Percentiles rank a stretch among this genome's conserved stretches.
Evolutionary conservation across 2,888 invertebrate species (phyloP).

Genomic region (Blastobasis adustella): DNA sequence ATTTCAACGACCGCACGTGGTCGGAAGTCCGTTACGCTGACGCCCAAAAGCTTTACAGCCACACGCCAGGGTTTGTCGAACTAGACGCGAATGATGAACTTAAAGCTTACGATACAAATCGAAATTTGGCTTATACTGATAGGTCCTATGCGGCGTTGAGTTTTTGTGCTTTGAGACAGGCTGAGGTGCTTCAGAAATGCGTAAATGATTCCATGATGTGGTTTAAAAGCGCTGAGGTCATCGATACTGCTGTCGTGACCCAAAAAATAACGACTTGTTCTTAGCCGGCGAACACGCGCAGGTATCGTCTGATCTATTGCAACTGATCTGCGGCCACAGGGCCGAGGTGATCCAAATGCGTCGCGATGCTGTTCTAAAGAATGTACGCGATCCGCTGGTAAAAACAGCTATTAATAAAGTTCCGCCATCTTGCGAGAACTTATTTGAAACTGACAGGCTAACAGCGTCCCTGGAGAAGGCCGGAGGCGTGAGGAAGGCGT

Average conservation of each 20-base stretch:
- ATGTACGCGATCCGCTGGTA: conserved; percentile 4
- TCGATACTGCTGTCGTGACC: not conserved
- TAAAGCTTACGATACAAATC: conserved; percentile 5
- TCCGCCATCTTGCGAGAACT: conserved; percentile 6
- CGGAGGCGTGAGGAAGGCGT: conserved; percentile 7
- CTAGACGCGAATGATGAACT: conserved; percentile 11
- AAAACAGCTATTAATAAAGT: conserved; percentile 9
- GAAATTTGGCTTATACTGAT: conserved; percentile 6
- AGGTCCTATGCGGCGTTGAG: conserved; percentile 9
- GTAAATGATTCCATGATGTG: conserved; percentile 4
- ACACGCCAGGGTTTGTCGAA: conserved; percentile 8
- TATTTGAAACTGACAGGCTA: conserved; percentile 9
- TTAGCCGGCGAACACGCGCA: conserved; percentile 8
- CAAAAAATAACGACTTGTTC: conserved; percentile 4
- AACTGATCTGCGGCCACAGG: conserved; percentile 12
- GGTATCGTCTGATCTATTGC: conserved; percentile 9
- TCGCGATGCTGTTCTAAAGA: conserved; percentile 2
- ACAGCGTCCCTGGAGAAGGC: conserved; percentile 7
- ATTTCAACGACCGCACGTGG: not conserved
- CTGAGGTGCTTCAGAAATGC: conserved; percentile 2
- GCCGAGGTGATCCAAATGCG: conserved; percentile 8
- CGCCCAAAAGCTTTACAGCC: conserved; percentile 1
- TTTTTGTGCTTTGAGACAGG: conserved; percentile 8
- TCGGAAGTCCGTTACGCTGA: not conserved
- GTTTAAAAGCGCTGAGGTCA: not conserved